Percentiles rank a stretch among this genome's conserved stretches.
Conservation (phyloP, 2,797 vertebrate species). For the Novumbra hubbsi region DNA sequence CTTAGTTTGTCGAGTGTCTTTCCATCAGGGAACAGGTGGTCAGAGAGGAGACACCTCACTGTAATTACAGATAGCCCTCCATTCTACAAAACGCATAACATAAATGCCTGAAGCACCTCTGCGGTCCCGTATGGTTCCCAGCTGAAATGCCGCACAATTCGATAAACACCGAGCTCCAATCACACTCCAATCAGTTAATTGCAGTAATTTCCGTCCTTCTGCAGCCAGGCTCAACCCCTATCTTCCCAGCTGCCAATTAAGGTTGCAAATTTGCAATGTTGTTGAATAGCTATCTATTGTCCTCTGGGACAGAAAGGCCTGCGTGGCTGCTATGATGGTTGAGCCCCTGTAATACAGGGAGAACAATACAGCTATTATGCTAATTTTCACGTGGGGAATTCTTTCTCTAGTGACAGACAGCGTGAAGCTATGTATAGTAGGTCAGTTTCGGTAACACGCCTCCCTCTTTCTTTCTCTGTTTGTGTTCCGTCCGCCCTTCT, state of each 20-base stretch:
- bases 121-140: conserved; percentile 18
- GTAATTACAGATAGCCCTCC: not conserved
- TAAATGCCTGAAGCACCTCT: conserved; percentile 18
- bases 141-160: conserved; percentile 28
- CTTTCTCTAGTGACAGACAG: not conserved
- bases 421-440: not conserved
- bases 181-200: conserved; percentile 36
- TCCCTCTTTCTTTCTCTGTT: conserved; percentile 6
- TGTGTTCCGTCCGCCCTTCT: not conserved
- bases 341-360: not conserved
- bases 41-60: not conserved
- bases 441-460: conserved; percentile 30
- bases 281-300: conserved; percentile 24
- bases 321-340: not conserved
- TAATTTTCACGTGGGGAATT: not conserved
- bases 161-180: conserved; percentile 31
- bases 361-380: not conserved
- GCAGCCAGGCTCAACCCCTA: conserved; percentile 17
- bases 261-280: conserved; percentile 37
- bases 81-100: not conserved
- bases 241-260: conserved; percentile 40
- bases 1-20: not conserved
- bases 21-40: not conserved
- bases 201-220: conserved; percentile 39
- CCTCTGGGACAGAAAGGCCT: conserved; percentile 10